phyloP scores from a whole-genome alignment of 2,797 vertebrate species.

The Esox lucius region DNA sequence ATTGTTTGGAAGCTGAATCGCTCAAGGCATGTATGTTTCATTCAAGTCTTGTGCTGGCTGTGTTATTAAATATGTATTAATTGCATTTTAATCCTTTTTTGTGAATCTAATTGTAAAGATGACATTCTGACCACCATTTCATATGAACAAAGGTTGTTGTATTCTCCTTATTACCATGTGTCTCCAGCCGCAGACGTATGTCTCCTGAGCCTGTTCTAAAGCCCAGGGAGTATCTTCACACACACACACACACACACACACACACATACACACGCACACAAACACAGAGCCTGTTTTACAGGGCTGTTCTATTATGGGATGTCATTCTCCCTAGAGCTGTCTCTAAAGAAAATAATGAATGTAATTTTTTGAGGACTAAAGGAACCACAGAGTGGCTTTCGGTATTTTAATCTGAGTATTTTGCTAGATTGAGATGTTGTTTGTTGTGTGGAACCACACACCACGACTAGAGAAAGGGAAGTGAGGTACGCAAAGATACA shows the following conservation, averaged over 20 bases:
- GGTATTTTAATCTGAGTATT: background rate
- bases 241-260: background rate
- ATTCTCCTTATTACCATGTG: conserved; percentile 31
- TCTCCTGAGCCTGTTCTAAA: conserved; percentile 20
- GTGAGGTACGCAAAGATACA: background rate
- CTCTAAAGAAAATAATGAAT: conserved; percentile 20
- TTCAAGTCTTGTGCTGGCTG: background rate
- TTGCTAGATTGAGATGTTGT: conserved; percentile 32
- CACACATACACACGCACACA: conserved; percentile 32
- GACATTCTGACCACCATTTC: background rate
- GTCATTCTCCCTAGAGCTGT: conserved; percentile 33
- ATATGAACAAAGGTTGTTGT: conserved; percentile 25
- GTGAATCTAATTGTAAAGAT: background rate
- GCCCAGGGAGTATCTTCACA: conserved; percentile 33
- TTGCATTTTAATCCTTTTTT: no score
- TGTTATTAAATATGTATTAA: background rate
- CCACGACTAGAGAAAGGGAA: background rate
- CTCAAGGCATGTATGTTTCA: background rate
- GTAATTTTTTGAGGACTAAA: conserved; percentile 8
- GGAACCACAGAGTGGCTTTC: background rate
- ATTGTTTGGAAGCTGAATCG: background rate
- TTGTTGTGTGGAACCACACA: conserved; percentile 41
- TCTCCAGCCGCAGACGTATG: conserved; percentile 19
- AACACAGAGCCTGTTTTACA: conserved; percentile 17
- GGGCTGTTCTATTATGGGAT: conserved; percentile 19